A percentile compares a stretch with the other conserved stretches of the same genome.
Evolutionary conservation across 2,888 invertebrate species (phyloP).

Genomic region (Eilema griseolum): DNA sequence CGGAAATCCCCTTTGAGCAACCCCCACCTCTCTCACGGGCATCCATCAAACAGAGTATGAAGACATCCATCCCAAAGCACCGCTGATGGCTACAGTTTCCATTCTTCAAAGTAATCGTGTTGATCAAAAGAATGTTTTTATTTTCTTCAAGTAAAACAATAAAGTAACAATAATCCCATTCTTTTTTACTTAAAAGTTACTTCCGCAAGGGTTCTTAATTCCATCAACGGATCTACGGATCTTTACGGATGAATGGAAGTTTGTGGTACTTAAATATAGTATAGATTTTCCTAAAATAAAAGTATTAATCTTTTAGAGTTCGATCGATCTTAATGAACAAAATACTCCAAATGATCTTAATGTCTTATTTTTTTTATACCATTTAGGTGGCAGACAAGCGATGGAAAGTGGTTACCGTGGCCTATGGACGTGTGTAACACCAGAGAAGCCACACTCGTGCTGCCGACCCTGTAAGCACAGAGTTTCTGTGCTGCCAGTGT

Average conservation of each 20-base stretch:
- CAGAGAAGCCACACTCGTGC: too few relatives aligned
- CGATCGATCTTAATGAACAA: too few relatives aligned
- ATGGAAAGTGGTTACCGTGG: too few relatives aligned
- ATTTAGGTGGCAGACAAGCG: too few relatives aligned
- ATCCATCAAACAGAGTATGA: slow-evolving; percentile 25
- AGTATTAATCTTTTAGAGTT: not conserved
- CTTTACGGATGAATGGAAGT: not conserved
- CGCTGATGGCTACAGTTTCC: slow-evolving; percentile 22
- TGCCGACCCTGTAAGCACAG: too few relatives aligned
- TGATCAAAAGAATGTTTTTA: slow-evolving; percentile 27
- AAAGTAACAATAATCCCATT: slow-evolving; percentile 32
- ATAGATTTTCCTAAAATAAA: not conserved
- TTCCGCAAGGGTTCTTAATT: not conserved
- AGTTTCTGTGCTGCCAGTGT: too few relatives aligned
- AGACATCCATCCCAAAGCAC: slow-evolving; percentile 10
- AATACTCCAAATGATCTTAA: too few relatives aligned
- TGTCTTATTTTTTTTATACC: too few relatives aligned
- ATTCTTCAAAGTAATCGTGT: slow-evolving; percentile 14
- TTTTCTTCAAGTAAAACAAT: slow-evolving; percentile 18
- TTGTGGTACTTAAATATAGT: not conserved
- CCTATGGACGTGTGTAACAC: too few relatives aligned
- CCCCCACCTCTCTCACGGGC: not conserved
- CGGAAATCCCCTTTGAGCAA: slow-evolving; percentile 32
- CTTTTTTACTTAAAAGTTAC: slow-evolving; percentile 5
- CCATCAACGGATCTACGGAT: not conserved